Percentiles rank a stretch among this genome's conserved stretches.
Conservation (phyloP, 1,140 invertebrate species). For the Neelides sp. region DNA sequence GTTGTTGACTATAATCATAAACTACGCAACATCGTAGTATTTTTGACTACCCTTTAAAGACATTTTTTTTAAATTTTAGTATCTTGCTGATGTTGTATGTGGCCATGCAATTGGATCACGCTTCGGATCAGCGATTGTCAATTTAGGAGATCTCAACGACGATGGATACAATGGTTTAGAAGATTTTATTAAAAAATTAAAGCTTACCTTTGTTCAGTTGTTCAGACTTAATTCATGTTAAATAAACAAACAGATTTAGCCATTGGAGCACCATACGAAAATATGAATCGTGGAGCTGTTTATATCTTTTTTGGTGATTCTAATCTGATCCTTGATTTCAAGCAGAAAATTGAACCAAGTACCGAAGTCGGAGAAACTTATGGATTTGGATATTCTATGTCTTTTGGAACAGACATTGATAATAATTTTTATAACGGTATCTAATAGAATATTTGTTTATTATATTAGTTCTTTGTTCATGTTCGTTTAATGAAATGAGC, state of each 20-base stretch:
- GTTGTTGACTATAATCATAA: background rate
- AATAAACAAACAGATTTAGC: conserved; percentile 36
- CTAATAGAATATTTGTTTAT: conserved; percentile 28
- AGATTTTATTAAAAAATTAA: conserved; percentile 7
- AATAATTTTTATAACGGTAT: conserved; percentile 38
- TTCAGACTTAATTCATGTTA: conserved; percentile 4
- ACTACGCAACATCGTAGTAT: background rate
- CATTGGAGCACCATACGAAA: conserved; percentile 45
- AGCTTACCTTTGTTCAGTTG: conserved; percentile 6
- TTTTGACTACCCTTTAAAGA: background rate
- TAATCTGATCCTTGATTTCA: conserved; percentile 1
- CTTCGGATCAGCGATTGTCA: conserved; percentile 39
- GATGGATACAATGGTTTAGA: conserved; percentile 39
- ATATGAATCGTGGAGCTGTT: conserved; percentile 38
- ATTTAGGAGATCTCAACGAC: conserved; percentile 39
- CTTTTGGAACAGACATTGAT: conserved; percentile 33
- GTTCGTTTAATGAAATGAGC: conserved; percentile 17
- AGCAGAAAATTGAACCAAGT: conserved; percentile 17
- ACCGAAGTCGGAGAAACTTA: conserved; percentile 15
- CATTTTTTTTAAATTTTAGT: background rate
- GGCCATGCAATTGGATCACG: conserved; percentile 30
- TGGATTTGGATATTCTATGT: conserved; percentile 35
- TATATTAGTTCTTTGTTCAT: background rate
- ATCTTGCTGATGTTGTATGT: conserved; percentile 8
- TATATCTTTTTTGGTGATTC: conserved; percentile 43